Percentiles rank a stretch among this genome's conserved stretches.
phyloP scores from a whole-genome alignment of 2,797 vertebrate genomes.

The Rhincodon typus region DNA sequence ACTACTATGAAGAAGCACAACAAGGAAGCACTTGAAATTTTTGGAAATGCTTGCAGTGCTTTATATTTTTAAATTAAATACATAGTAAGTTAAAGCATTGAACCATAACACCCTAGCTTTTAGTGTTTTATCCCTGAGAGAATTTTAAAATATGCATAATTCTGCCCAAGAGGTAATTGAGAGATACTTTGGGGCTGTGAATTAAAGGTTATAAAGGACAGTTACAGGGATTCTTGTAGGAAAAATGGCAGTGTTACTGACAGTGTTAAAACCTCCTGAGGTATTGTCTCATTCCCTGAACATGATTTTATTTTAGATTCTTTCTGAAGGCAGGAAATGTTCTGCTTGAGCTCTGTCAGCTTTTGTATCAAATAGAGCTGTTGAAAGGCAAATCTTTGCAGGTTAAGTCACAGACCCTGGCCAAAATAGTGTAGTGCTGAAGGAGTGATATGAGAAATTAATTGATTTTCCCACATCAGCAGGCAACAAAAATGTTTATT shows the following conservation, averaged over 20 bases:
- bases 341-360: constrained; percentile 48
- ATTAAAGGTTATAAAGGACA: constrained; percentile 53
- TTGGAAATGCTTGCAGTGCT: background rate
- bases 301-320: constrained; percentile 40
- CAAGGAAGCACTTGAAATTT: constrained; percentile 26
- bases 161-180: constrained; percentile 50
- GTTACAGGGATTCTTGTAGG: constrained; percentile 48
- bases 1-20: background rate
- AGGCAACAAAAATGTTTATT: constrained; percentile 47
- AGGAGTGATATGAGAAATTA: constrained; percentile 54
- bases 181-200: constrained; percentile 54
- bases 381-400: constrained; percentile 48
- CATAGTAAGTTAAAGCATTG: constrained; percentile 54
- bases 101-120: constrained; percentile 52
- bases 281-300: constrained; percentile 43
- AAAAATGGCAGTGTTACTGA: constrained; percentile 45
- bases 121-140: constrained; percentile 56
- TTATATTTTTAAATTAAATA: constrained; percentile 53
- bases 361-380: constrained; percentile 42
- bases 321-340: constrained; percentile 42
- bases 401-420: constrained; percentile 44
- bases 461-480: constrained; percentile 61
- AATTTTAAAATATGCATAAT: constrained; percentile 55
- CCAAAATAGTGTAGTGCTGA: constrained; percentile 57
- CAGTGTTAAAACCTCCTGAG: constrained; percentile 50